These are phyloP conservation scores for Leptothorax acervorum DNA, from an alignment of 2,888 invertebrate species.

Conservation along the genomic window DNA sequence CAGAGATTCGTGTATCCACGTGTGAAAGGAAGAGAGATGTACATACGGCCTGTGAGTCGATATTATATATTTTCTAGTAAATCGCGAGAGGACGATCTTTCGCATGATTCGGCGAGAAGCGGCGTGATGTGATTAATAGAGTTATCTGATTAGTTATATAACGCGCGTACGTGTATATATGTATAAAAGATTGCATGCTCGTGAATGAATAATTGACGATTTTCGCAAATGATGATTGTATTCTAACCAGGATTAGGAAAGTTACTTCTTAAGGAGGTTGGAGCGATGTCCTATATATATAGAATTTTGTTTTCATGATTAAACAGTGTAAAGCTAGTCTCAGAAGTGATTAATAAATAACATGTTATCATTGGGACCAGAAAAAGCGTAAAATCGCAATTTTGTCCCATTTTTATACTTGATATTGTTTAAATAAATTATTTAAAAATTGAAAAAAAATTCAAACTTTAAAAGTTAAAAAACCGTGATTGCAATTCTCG, in stretches of 20 bases:
- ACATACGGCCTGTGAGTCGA: conserved; percentile 27
- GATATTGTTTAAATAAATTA: too few species aligned
- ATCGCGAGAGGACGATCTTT: conserved; percentile 20
- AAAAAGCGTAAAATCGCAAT: too few species aligned
- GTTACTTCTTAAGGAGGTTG: too few species aligned
- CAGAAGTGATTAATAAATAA: too few species aligned
- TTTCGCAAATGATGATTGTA: neutral
- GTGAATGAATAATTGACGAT: neutral
- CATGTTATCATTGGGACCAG: too few species aligned
- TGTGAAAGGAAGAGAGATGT: conserved; percentile 71
- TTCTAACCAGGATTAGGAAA: neutral
- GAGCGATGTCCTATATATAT: too few species aligned
- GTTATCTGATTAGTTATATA: conserved; percentile 1
- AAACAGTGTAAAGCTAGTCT: too few species aligned
- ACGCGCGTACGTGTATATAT: neutral
- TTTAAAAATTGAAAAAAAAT: too few species aligned
- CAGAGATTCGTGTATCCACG: conserved; percentile 84
- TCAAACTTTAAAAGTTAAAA: too few species aligned
- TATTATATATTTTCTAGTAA: conserved; percentile 54
- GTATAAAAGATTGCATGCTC: neutral
- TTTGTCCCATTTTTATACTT: too few species aligned
- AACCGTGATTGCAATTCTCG: too few species aligned
- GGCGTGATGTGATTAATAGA: conserved; percentile 6
- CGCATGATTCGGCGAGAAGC: conserved; percentile 6
- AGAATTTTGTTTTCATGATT: too few species aligned